phyloP scores from a whole-genome alignment of 2,888 invertebrate species.

The Pristionchus arcanus region DNA sequence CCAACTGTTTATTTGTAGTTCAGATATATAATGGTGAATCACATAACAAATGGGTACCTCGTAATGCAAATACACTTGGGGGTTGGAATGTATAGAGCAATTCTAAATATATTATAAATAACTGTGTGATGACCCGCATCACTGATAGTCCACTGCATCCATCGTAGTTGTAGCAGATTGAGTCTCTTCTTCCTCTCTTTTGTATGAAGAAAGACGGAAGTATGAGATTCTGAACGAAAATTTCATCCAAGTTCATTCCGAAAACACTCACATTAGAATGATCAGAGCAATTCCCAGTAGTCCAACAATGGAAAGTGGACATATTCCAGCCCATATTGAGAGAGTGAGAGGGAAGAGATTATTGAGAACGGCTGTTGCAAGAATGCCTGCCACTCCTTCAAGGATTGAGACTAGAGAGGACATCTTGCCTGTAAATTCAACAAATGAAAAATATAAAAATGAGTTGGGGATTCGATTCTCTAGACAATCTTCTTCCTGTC shows the following conservation, averaged over 20 bases:
- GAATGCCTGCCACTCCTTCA: constrained; percentile 52
- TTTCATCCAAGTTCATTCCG: neutral
- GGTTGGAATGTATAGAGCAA: neutral
- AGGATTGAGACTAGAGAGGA: constrained; percentile 53
- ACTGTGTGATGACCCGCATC: neutral
- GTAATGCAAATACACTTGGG: neutral
- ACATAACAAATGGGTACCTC: neutral
- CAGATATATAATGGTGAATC: too few species aligned
- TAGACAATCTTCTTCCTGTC: neutral
- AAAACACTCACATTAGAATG: constrained; percentile 50
- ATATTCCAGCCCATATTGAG: constrained; percentile 54
- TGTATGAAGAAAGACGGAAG: neutral
- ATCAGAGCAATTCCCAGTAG: constrained; percentile 33
- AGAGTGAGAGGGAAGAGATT: constrained; percentile 56
- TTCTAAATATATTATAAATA: neutral
- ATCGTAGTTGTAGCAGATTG: neutral
- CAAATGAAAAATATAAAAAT: neutral
- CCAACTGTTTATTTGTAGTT: too few species aligned
- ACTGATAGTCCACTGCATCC: neutral
- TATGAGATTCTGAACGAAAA: neutral
- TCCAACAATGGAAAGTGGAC: constrained; percentile 45
- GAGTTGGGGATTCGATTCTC: neutral
- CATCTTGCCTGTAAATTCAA: constrained; percentile 26
- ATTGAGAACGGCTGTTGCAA: constrained; percentile 53
- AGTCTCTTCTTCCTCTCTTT: constrained; percentile 19